phyloP scores from a whole-genome alignment of 64 coral and sea anemone species.

The Stylophora pistillata region DNA sequence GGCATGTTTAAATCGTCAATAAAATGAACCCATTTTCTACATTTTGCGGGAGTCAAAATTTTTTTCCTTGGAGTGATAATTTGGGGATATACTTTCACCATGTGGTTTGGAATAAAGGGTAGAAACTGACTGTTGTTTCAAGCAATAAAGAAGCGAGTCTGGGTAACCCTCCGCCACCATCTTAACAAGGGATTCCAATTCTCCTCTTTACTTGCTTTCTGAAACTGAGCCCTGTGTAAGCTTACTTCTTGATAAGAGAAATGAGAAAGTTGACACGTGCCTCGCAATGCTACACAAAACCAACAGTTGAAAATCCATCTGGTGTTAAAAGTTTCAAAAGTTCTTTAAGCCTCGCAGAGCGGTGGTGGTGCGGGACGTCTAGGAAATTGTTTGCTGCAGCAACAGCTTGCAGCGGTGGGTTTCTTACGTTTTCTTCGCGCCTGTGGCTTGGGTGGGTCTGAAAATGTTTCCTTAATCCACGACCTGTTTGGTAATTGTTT shows the following conservation, averaged over 20 bases:
- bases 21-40: too few species aligned
- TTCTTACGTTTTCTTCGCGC: background rate
- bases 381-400: conserved; percentile 33
- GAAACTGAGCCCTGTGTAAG: conserved; percentile 19
- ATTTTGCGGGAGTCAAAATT: too few species aligned
- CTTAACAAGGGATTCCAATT: conserved; percentile 25
- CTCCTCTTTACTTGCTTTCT: conserved; percentile 21
- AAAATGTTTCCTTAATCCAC: conserved; percentile 3
- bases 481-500: conserved; percentile 7
- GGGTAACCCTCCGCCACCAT: conserved; percentile 1
- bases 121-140: conserved; percentile 24
- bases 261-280: conserved; percentile 21
- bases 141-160: conserved; percentile 8
- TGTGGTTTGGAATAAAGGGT: conserved; percentile 36
- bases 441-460: conserved; percentile 1
- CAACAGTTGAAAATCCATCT: conserved; percentile 14
- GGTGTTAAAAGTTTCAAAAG: conserved; percentile 18
- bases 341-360: conserved; percentile 21
- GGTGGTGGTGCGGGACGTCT: conserved; percentile 12
- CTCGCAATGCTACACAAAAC: background rate
- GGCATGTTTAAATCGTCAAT: too few species aligned
- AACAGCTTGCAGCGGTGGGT: background rate
- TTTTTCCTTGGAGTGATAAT: too few species aligned
- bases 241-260: conserved; percentile 3
- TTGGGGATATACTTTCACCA: conserved; percentile 15